Conservation (phyloP, 1,140 invertebrate species). For the Sitodiplosis mosellana region DNA sequence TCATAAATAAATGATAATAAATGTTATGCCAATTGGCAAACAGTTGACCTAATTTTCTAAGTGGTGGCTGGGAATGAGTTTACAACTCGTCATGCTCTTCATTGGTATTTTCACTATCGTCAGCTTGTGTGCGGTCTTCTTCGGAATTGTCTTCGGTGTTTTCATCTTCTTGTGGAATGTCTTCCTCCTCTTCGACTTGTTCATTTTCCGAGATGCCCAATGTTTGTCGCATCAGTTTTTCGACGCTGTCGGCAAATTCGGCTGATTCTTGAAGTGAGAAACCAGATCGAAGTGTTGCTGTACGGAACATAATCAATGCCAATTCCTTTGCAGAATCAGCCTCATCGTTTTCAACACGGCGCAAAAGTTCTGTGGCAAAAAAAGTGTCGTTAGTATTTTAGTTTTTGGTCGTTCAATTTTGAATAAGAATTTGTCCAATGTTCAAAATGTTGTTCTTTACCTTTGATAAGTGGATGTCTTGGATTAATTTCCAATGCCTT, state of each 20-base stretch:
- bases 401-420: too few species aligned
- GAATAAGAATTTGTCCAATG: too few species aligned
- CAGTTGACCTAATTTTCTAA: too few species aligned
- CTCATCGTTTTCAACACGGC: slow-evolving; percentile 59
- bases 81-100: slow-evolving; percentile 25
- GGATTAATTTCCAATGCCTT: slow-evolving; percentile 97
- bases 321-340: slow-evolving; percentile 73
- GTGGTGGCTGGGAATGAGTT: background rate
- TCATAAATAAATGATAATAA: too few species aligned
- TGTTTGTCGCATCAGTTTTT: slow-evolving; percentile 64
- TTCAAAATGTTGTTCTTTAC: too few species aligned
- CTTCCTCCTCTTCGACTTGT: slow-evolving; percentile 34
- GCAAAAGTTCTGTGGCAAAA: slow-evolving; percentile 61
- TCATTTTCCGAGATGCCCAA: slow-evolving; percentile 69
- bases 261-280: slow-evolving; percentile 74
- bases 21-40: too few species aligned
- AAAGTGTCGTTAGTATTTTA: too few species aligned
- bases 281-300: slow-evolving; percentile 78
- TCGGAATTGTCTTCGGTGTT: slow-evolving; percentile 24
- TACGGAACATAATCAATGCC: slow-evolving; percentile 82
- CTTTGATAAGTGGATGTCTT: slow-evolving; percentile 80
- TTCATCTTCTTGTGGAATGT: slow-evolving; percentile 26
- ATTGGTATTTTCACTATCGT: slow-evolving; percentile 12
- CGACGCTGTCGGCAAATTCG: slow-evolving; percentile 72
- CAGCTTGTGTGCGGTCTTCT: slow-evolving; percentile 10